Conservation (phyloP, 1,140 invertebrate species). For the Anastatus disparis region DNA sequence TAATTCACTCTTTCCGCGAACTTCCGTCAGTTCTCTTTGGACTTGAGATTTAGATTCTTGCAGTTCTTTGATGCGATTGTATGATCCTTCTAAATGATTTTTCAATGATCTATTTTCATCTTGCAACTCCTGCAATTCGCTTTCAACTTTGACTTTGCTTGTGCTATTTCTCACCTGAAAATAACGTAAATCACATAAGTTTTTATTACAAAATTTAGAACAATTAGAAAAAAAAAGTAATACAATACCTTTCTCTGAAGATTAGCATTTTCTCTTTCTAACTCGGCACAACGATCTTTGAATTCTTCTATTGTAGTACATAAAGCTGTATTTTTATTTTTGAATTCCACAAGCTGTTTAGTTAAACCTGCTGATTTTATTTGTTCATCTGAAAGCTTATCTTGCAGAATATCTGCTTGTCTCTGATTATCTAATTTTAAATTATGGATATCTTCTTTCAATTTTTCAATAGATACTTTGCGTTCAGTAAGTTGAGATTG, state of each 20-base stretch:
- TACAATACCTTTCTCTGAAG: constrained; percentile 47
- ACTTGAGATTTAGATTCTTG: constrained; percentile 51
- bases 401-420: constrained; percentile 43
- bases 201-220: too few relatives aligned
- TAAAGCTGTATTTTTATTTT: constrained; percentile 46
- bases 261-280: constrained; percentile 47
- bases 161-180: constrained; percentile 54
- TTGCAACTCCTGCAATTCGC: constrained; percentile 40
- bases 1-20: constrained; percentile 42
- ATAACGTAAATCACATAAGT: not conserved
- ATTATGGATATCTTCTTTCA: constrained; percentile 51
- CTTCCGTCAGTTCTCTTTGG: constrained; percentile 46
- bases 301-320: constrained; percentile 43
- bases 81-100: constrained; percentile 58
- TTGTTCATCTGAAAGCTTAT: constrained; percentile 45
- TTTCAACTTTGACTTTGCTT: constrained; percentile 22
- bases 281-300: constrained; percentile 41
- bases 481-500: constrained; percentile 49
- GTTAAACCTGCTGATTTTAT: constrained; percentile 46
- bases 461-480: constrained; percentile 48
- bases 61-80: constrained; percentile 56
- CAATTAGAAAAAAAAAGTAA: constrained; percentile 17
- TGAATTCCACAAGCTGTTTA: constrained; percentile 52
- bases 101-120: constrained; percentile 55
- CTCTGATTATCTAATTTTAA: constrained; percentile 46